Conservation (phyloP, 2,888 invertebrate genomes). For the Unio pictorum region DNA sequence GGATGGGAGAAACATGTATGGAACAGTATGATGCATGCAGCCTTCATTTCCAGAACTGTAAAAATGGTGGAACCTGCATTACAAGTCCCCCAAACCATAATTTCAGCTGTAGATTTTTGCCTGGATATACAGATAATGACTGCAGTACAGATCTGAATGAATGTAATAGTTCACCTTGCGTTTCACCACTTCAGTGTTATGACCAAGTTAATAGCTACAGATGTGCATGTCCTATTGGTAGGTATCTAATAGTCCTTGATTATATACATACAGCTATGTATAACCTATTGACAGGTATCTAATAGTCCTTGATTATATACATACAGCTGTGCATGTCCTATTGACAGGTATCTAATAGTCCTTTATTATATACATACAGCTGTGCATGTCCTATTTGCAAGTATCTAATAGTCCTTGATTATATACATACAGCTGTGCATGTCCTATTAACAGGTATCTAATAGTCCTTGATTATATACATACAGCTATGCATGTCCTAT, state of each 20-base stretch:
- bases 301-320: no score
- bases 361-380: no score
- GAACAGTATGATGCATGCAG: conserved; percentile 51
- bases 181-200: conserved; percentile 39
- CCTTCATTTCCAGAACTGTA: conserved; percentile 36
- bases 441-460: no score
- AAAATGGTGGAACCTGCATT: conserved; percentile 51
- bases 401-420: no score
- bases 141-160: conserved; percentile 87
- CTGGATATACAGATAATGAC: conserved; percentile 85
- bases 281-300: no score
- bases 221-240: conserved; percentile 65
- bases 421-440: no score
- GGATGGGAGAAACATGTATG: conserved; percentile 54
- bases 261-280: background rate
- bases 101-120: conserved; percentile 82
- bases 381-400: no score
- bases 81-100: conserved; percentile 73
- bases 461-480: no score
- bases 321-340: no score
- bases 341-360: no score
- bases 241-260: conserved; percentile 8
- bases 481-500: no score
- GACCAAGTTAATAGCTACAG: conserved; percentile 54
- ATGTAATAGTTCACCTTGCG: conserved; percentile 83